A percentile compares a stretch with the other conserved stretches of the same genome.
phyloP scores from a whole-genome alignment of 2,888 invertebrate species.

The Amiota minor region DNA sequence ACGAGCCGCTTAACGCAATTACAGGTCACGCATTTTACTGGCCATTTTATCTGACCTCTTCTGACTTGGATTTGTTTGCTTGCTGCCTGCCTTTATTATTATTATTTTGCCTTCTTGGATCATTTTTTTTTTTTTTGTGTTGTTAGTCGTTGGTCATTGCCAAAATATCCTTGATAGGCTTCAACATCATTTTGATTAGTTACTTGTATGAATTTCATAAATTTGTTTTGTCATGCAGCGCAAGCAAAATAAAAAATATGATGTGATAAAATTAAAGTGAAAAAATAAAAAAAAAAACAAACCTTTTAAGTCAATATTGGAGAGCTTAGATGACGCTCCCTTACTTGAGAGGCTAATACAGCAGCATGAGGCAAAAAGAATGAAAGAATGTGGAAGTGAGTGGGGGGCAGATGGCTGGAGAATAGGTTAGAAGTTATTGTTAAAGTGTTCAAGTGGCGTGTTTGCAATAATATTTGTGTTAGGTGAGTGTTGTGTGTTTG shows the following conservation, averaged over 20 bases:
- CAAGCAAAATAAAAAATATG: not conserved
- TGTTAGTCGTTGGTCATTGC: not conserved
- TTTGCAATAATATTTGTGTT: slow-evolving; percentile 60
- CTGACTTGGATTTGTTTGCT: not conserved
- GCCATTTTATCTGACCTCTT: not conserved
- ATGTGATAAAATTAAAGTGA: too few relatives aligned
- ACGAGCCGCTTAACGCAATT: slow-evolving; percentile 31
- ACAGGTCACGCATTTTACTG: slow-evolving; percentile 23
- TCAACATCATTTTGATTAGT: slow-evolving; percentile 19
- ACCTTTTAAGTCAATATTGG: slow-evolving; percentile 10
- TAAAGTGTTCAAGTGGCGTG: slow-evolving; percentile 43
- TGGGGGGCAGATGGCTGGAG: too few relatives aligned
- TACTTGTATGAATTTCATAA: slow-evolving; percentile 13
- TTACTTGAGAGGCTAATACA: too few relatives aligned
- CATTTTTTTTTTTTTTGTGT: not conserved
- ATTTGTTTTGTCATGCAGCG: slow-evolving; percentile 20
- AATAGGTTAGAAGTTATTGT: not conserved
- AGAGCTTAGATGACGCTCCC: too few relatives aligned
- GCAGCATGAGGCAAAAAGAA: not conserved
- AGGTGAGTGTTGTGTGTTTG: not conserved
- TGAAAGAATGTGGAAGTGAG: not conserved
- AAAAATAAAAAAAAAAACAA: not conserved
- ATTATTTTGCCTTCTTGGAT: not conserved
- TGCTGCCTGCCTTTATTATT: not conserved
- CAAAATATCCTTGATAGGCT: not conserved